Conservation (phyloP, 2,797 vertebrate species). For the Sebastes itinus region DNA sequence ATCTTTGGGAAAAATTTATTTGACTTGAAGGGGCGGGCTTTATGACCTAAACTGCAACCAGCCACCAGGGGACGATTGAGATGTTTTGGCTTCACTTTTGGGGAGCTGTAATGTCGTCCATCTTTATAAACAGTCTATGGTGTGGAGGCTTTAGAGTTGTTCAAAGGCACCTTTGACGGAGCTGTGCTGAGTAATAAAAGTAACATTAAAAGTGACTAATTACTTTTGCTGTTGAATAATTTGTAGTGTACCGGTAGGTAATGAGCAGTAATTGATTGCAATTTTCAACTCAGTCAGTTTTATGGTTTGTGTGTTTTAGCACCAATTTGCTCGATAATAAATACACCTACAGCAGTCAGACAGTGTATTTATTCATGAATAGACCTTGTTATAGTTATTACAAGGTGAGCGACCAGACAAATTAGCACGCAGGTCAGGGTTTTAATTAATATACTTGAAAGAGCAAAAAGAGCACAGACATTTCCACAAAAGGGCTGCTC, state of each 20-base stretch:
- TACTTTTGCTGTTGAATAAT: neutral
- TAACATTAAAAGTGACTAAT: neutral
- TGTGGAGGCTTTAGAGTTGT: neutral
- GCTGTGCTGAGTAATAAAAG: neutral
- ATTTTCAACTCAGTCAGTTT: neutral
- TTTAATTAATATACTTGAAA: neutral
- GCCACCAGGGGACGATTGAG: no score
- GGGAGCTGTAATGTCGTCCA: no score
- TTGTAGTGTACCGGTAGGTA: neutral
- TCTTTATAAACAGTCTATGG: no score
- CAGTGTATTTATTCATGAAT: neutral
- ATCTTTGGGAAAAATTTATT: no score
- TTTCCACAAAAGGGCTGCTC: neutral
- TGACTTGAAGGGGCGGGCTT: no score
- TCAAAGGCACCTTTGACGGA: neutral
- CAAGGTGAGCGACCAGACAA: neutral
- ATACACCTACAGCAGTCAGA: neutral
- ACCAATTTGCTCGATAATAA: neutral
- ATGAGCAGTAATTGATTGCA: neutral
- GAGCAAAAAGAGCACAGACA: neutral
- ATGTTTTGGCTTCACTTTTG: no score
- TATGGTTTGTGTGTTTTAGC: neutral
- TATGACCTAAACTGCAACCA: no score
- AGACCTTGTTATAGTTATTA: neutral
- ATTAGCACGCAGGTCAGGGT: neutral